phyloP scores from a whole-genome alignment of 2,888 invertebrate genomes.

The Pycnomerus fuliginosus region DNA sequence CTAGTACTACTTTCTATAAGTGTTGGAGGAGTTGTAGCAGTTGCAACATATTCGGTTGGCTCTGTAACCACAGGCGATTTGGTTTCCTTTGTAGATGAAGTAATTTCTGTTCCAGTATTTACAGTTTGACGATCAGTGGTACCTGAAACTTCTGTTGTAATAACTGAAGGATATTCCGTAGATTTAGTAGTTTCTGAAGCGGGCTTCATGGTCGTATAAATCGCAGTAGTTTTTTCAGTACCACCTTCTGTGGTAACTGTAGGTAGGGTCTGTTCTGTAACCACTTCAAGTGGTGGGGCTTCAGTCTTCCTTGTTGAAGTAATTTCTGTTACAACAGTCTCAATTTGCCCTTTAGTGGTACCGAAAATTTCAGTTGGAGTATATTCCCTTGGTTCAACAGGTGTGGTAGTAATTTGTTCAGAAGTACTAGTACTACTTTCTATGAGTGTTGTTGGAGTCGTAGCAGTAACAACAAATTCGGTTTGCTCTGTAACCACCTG shows the following conservation, averaged over 20 bases:
- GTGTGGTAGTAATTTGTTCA: neutral
- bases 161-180: constrained; percentile 3
- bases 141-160: neutral
- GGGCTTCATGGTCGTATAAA: too few relatives aligned
- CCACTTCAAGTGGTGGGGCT: too few relatives aligned
- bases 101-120: constrained; percentile 1
- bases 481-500: too few relatives aligned
- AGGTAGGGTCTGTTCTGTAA: neutral
- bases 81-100: constrained; percentile 1
- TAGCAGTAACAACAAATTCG: too few relatives aligned
- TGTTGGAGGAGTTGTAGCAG: neutral
- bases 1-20: neutral
- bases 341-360: neutral
- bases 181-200: neutral
- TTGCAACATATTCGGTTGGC: constrained; percentile 11
- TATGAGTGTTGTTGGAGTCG: too few relatives aligned
- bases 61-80: neutral
- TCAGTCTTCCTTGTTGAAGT: neutral
- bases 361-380: constrained; percentile 2
- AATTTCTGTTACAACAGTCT: neutral
- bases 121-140: neutral
- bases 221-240: neutral
- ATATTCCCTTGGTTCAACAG: too few relatives aligned
- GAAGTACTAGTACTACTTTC: too few relatives aligned
- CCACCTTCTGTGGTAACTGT: neutral